Evolutionary conservation across 2,113 vertebrate genomes (phyloP), one percentile per base, ranked within the genome.

Genomic region (Brachyhypopomus occidentalis): DNA sequence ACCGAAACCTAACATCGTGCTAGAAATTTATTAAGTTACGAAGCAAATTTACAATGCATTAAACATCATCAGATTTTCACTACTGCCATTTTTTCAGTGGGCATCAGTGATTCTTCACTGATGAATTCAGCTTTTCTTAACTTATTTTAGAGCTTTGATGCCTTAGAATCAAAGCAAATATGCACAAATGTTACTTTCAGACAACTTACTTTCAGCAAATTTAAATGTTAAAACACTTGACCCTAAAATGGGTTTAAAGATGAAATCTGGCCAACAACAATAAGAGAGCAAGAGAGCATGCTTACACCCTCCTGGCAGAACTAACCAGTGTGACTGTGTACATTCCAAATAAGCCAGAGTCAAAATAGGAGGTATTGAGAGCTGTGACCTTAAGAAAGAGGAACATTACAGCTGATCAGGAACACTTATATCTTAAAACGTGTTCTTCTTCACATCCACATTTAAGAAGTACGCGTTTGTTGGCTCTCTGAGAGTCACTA

Each of bases 311-410:
- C 70, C 88, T 89, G 80, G 96, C 88, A 73, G 90, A 87, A n/a
- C 89, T 25, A 45, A 94, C 93, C 85, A 97, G 96, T 0, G 95
- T 92, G 83, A 98, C 88, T 14, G 94, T 93, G 16, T 97, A 98
- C 83, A 99, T n/a, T 16, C 97, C 97, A 75, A 98, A 99, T 17
- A 98, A 94, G 14, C 96, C 96, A 0, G 97, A 97, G 90, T 99
- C 97, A 0, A 94, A 94, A 88, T 97, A 99, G 7, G 92, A 93
- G 78, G 92, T 92, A 72, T 94, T 96, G 89, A 99, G 96, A 25
- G 95, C 94, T 0, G 94, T 94, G 87, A 93, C 96, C 97, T 99
- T 89, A 88, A 25, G 89, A 81, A 83, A 85, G 62, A 85, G n/a
- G 55, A 60, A 75, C 7, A 82, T 62, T 20, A 71, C 12, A 45